A percentile compares a stretch with the other conserved stretches of the same genome.
Evolutionary conservation across 2,113 vertebrate genomes (phyloP).

Genomic region (Daphoenositta chrysoptera): DNA sequence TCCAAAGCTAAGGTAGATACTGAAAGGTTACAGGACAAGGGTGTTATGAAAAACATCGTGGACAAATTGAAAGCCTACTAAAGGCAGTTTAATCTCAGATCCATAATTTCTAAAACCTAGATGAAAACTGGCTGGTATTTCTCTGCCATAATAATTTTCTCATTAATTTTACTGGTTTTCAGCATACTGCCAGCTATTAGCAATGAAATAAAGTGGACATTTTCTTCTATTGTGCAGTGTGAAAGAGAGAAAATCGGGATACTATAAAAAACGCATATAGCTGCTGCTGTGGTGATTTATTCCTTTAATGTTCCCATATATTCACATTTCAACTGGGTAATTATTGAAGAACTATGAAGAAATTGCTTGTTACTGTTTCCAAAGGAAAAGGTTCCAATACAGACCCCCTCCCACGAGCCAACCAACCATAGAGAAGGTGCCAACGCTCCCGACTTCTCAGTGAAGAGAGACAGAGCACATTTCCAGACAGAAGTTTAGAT

Average conservation of each 20-base stretch:
- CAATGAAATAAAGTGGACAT: neutral
- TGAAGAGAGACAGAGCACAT: neutral
- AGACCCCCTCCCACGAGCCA: neutral
- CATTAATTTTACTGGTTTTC: neutral
- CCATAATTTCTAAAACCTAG: neutral
- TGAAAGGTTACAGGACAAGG: neutral
- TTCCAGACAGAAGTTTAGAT: neutral
- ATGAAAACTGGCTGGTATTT: neutral
- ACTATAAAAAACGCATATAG: neutral
- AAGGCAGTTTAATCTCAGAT: neutral
- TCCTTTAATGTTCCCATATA: neutral
- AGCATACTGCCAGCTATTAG: neutral
- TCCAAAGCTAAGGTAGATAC: neutral
- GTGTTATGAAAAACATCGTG: neutral
- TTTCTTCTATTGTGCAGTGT: neutral
- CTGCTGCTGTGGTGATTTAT: constrained; percentile 1
- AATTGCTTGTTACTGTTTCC: neutral
- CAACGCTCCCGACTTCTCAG: neutral
- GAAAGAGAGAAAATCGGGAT: neutral
- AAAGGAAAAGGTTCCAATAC: neutral
- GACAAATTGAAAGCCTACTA: neutral
- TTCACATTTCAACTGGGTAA: neutral
- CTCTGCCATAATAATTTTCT: neutral
- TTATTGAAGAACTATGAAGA: neutral
- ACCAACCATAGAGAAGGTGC: neutral